A percentile compares a stretch with the other conserved stretches of the same genome.
Conservation (phyloP, 2,113 vertebrate genomes). For the Paratilapia polleni region DNA sequence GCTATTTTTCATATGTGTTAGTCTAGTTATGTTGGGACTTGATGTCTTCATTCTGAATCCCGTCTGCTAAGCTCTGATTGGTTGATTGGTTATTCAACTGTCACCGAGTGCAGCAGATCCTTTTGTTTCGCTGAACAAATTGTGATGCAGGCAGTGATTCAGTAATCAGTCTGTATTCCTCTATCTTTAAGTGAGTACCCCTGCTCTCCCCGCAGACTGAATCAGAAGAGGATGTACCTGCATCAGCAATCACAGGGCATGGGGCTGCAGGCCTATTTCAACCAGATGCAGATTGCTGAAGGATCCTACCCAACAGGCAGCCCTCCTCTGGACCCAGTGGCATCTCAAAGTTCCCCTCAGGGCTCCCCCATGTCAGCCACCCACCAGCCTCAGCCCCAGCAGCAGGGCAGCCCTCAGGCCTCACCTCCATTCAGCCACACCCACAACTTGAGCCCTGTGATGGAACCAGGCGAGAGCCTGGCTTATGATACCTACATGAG, state of each 20-base stretch:
- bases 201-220: slow-evolving; percentile 82
- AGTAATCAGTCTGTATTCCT: too few relatives aligned
- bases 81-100: not conserved
- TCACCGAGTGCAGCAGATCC: not conserved
- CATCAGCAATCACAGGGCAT: slow-evolving; percentile 91
- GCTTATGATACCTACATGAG: slow-evolving; percentile 82
- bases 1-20: not conserved
- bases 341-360: slow-evolving; percentile 79
- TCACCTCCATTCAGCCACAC: slow-evolving; percentile 65
- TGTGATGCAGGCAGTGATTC: not conserved
- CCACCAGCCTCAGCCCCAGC: slow-evolving; percentile 80
- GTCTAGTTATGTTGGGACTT: not conserved
- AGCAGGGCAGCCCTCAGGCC: slow-evolving; percentile 73
- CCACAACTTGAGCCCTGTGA: slow-evolving; percentile 71
- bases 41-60: not conserved
- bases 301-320: slow-evolving; percentile 80
- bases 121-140: not conserved
- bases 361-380: slow-evolving; percentile 76
- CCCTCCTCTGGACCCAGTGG: slow-evolving; percentile 82
- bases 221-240: slow-evolving; percentile 94
- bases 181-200: not conserved
- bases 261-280: slow-evolving; percentile 92
- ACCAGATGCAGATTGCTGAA: slow-evolving; percentile 98
- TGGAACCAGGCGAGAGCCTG: slow-evolving; percentile 76
- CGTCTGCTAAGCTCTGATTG: slow-evolving; percentile 1